phyloP scores from a whole-genome alignment of 2,797 vertebrate species.

The Bryconaethiops microstoma region DNA sequence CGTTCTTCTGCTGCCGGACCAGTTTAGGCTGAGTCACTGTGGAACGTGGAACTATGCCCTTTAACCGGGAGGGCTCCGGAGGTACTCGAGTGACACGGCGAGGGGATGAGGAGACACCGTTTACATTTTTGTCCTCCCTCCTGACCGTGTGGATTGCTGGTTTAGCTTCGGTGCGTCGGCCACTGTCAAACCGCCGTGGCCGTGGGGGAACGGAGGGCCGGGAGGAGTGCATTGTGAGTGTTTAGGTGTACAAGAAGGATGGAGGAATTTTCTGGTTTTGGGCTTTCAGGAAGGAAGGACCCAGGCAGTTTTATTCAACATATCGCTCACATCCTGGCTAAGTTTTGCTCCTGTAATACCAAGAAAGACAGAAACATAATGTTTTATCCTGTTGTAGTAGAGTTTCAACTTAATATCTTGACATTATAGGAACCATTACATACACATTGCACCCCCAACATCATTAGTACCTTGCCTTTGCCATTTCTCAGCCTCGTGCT shows the following conservation, averaged over 20 bases:
- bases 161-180: constrained; percentile 70
- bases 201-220: constrained; percentile 72
- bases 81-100: constrained; percentile 63
- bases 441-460: too few species aligned
- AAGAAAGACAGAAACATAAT: constrained; percentile 64
- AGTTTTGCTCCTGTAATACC: constrained; percentile 76
- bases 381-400: not conserved
- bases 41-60: constrained; percentile 63
- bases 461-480: too few species aligned
- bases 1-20: constrained; percentile 65
- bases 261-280: constrained; percentile 18
- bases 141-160: constrained; percentile 62
- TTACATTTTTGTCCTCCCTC: constrained; percentile 78
- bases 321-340: constrained; percentile 76
- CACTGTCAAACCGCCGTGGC: constrained; percentile 73
- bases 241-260: constrained; percentile 14
- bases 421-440: too few species aligned
- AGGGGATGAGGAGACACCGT: constrained; percentile 63
- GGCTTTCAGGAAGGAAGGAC: constrained; percentile 54
- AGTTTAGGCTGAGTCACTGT: constrained; percentile 68
- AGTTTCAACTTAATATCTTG: too few species aligned
- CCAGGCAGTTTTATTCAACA: constrained; percentile 65
- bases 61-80: constrained; percentile 66
- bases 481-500: too few species aligned
- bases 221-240: constrained; percentile 76